Percentiles rank a stretch among this genome's conserved stretches.
These are phyloP conservation scores for Caenorhabditis becei DNA, from an alignment of 2,888 invertebrate species.

Conservation along the genomic window DNA sequence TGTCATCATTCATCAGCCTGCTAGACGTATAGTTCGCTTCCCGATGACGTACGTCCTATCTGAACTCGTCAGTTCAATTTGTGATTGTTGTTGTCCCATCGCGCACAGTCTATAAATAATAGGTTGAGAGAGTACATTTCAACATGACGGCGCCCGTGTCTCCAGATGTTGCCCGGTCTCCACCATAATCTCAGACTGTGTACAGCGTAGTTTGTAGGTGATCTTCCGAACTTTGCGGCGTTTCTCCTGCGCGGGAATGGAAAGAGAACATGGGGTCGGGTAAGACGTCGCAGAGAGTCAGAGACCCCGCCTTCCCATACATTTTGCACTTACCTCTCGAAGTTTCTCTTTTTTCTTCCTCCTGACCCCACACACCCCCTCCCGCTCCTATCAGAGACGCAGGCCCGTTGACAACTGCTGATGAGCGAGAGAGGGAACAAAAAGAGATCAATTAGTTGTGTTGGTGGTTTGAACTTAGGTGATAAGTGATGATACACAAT, in stretches of 20 bases:
- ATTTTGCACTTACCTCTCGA: conserved; percentile 49
- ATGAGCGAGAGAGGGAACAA: neutral
- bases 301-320: conserved; percentile 24
- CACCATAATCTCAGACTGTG: neutral
- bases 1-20: neutral
- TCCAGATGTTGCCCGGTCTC: too few species aligned
- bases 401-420: conserved; percentile 28
- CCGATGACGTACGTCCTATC: conserved; percentile 7
- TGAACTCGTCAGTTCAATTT: conserved; percentile 11
- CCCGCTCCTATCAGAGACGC: conserved; percentile 21
- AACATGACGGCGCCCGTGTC: neutral
- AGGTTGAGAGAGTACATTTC: neutral
- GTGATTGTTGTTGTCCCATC: neutral
- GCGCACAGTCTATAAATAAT: neutral
- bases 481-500: conserved; percentile 3
- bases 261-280: neutral
- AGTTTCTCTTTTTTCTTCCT: conserved; percentile 7
- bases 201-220: conserved; percentile 50
- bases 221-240: conserved; percentile 35
- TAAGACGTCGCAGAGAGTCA: neutral
- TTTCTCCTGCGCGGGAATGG: conserved; percentile 10
- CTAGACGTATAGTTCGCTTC: neutral
- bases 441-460: conserved; percentile 49
- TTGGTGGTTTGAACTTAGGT: conserved; percentile 53
- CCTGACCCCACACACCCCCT: conserved; percentile 3